Evolutionary conservation across 1,140 invertebrate species (phyloP), one percentile per base, ranked within the genome.

Genomic region (Melipona quadrifasciata): DNA sequence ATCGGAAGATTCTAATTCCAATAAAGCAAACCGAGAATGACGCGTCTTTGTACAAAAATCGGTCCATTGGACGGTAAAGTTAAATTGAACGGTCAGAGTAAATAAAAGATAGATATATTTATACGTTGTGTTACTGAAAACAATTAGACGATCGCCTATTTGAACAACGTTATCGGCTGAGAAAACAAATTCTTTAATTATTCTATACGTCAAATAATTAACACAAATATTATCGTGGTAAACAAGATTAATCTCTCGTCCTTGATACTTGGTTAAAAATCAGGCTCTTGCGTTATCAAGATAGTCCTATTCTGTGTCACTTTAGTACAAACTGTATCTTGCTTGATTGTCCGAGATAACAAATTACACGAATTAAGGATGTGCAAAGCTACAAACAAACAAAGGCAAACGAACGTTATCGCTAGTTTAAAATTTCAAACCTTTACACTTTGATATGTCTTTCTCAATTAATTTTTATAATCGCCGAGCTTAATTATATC

Each of bases 331-430:
- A 64, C 61, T n/a, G 61, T 64, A 64, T n/a, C 24, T 70, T 39
- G 16, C 24, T 70, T 39, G 67, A 70, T 24, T 34, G 3, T 12
- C 4, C 27, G 27, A 24, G 34, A 70, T 39, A 34, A 70, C 34
- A 24, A 70, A 39, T 70, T 39, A 70, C 34, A 39, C 67, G 34
- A 70, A 70, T 67, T 21, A 67, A 67, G 65, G 21, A 67, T 67
- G 34, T 19, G 10, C 2, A 67, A 67, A 67, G 19, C 19, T 34
- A 24, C 4, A 21, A 67, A 67, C 65, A 67, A 47, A 67, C 27
- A 1, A 17, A 65, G 27, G 64, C 64, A 17, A 65, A 31, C 31
- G 19, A 34, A 5, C 19, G 8, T 67, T 19, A 67, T 67, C 65
- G 65, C 0, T 31, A 1, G 17, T 67, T 21, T 21, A 34, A 21